phyloP scores from a whole-genome alignment of 2,797 vertebrate species.

The Karalla daura region DNA sequence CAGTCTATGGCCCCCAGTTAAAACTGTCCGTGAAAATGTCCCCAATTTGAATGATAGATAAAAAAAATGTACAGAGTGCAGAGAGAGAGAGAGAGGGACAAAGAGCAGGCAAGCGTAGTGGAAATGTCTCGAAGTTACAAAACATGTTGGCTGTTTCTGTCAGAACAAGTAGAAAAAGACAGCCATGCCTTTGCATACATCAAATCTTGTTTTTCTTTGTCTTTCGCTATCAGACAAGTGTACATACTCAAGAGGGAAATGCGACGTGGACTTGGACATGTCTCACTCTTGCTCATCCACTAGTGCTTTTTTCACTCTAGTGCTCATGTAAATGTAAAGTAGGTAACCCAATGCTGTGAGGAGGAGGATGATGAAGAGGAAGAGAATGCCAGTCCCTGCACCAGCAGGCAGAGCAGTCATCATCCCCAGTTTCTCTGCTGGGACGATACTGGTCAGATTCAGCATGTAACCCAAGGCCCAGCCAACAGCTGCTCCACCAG shows the following conservation, averaged over 20 bases:
- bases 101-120: too few species aligned
- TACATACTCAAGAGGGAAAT: background rate
- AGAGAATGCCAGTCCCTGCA: constrained; percentile 62
- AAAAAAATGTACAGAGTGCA: too few species aligned
- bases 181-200: too few species aligned
- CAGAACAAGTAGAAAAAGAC: background rate
- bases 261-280: background rate
- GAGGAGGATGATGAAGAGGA: constrained; percentile 60
- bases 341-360: constrained; percentile 34
- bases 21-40: too few species aligned
- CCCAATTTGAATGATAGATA: too few species aligned
- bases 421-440: constrained; percentile 73
- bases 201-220: background rate
- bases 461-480: constrained; percentile 94
- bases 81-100: too few species aligned
- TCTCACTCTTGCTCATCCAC: constrained; percentile 17
- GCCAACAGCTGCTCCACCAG: constrained; percentile 86
- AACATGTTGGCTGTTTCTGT: background rate
- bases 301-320: constrained; percentile 16
- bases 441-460: constrained; percentile 88
- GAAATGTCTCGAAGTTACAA: too few species aligned
- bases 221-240: background rate
- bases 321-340: constrained; percentile 18
- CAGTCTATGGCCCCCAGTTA: too few species aligned
- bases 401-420: constrained; percentile 71